Base-by-base conservation (phyloP, 1,140 invertebrate genomes). In the Onthophagus taurus region DNA sequence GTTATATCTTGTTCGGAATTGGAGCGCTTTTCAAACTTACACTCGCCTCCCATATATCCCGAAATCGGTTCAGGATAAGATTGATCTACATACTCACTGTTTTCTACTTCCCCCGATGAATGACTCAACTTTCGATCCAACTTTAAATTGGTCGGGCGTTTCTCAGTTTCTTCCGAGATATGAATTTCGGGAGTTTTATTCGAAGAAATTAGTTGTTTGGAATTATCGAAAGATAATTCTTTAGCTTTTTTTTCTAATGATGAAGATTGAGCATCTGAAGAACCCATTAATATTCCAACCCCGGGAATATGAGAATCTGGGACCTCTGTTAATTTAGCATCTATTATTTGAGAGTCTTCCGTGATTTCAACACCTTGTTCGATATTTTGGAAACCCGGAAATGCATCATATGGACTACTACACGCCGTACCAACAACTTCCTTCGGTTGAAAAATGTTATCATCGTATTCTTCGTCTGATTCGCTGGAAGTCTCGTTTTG, bases 161-260 rank as follows among this genome's bases (percentile, higher is more conserved):
- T 73, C 37, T 67, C 55, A 29, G 12, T 48, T 33, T 65, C 42
- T 42, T 59, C 63, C 14, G 54, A 59, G 44, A 80, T 72, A 6
- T 70, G 72, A 37, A 84, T 85, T 58, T 85, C 80, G 0, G 82
- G 81, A 55, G 72, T 60, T 55, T 79, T 57, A 63, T 72, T 67
- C 68, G 79, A 65, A 4, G 71, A 68, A 3, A 74, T 69, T 11
- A 73, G 54, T 54, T 70, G 63, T 29, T 69, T 64, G 1, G 61
- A 51, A 26, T 64, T 62, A 6, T 53, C 51, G 31, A 50, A 38
- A 20, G 26, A 52, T 9, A 48, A 18, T 43, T 66, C 57, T 47
- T 65, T 68, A 34, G 68, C 61, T 45, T 69, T 69, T 31, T 63
- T 56, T 47, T 63, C 52, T 29, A 72, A 24, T 43, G 38, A 14